Percentiles rank a stretch among this genome's conserved stretches.
Conservation (phyloP, 2,113 vertebrate species). For the Tupaia tana region DNA sequence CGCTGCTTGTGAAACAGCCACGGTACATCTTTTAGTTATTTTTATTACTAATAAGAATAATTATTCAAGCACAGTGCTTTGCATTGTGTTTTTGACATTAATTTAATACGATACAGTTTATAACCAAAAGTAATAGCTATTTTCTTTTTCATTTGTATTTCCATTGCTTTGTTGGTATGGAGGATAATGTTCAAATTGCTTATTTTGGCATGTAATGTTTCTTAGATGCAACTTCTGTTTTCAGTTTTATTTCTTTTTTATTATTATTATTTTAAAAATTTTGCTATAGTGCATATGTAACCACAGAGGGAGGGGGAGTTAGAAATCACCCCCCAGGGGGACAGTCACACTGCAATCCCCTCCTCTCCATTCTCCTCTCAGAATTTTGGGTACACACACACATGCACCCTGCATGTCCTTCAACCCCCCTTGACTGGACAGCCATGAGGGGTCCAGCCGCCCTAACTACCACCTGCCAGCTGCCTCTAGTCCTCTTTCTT, state of each 20-base stretch:
- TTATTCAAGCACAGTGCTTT: not conserved
- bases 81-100: not conserved
- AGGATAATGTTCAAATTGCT: not conserved
- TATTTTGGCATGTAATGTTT: not conserved
- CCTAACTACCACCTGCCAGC: no score
- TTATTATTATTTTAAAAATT: not conserved
- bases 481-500: no score
- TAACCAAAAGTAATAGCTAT: not conserved
- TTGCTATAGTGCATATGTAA: not conserved
- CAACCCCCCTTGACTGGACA: no score
- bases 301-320: no score
- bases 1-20: not conserved
- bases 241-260: not conserved
- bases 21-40: not conserved
- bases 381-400: no score
- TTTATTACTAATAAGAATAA: not conserved
- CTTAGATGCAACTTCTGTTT: not conserved
- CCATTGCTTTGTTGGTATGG: not conserved
- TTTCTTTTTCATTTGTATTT: conserved; percentile 19
- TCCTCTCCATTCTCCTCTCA: no score
- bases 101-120: not conserved
- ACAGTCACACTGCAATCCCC: no score
- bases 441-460: no score
- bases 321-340: no score
- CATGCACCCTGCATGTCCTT: no score